These are phyloP conservation scores for Nothoprocta pentlandii DNA, from an alignment of 2,113 vertebrate species.

Conservation along the genomic window DNA sequence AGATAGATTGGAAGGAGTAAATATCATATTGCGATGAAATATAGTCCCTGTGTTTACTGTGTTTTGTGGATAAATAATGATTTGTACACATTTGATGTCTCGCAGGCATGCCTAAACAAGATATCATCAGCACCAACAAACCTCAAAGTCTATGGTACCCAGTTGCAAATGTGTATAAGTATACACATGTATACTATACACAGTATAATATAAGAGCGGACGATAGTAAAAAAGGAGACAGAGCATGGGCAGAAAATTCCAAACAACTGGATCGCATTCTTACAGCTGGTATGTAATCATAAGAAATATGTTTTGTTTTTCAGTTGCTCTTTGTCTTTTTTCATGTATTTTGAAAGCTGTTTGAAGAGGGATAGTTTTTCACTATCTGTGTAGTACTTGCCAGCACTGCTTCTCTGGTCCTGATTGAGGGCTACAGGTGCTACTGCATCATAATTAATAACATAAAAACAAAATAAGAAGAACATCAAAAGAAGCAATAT, in stretches of 20 bases:
- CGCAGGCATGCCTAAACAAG: fast-evolving
- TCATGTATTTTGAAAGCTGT: not conserved
- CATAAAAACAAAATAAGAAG: not conserved
- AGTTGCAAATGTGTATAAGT: not conserved
- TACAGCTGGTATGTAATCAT: not conserved
- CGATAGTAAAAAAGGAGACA: not conserved
- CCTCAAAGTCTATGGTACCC: not conserved
- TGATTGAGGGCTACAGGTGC: not conserved
- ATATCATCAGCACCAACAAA: not conserved
- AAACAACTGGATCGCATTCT: not conserved
- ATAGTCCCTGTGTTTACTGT: not conserved
- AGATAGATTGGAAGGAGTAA: not conserved
- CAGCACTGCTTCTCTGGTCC: not conserved
- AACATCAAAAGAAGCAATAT: not conserved
- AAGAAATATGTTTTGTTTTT: not conserved
- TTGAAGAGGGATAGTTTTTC: not conserved
- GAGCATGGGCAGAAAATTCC: not conserved
- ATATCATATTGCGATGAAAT: not conserved
- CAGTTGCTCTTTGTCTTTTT: not conserved
- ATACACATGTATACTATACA: too few relatives aligned
- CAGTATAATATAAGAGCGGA: not conserved
- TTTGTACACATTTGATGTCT: not conserved
- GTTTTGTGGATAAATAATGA: fast-evolving
- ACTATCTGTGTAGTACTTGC: not conserved
- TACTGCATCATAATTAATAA: not conserved